These are phyloP conservation scores for Cavia porcellus DNA, from an alignment of 2,113 vertebrate species.

Conservation along the genomic window DNA sequence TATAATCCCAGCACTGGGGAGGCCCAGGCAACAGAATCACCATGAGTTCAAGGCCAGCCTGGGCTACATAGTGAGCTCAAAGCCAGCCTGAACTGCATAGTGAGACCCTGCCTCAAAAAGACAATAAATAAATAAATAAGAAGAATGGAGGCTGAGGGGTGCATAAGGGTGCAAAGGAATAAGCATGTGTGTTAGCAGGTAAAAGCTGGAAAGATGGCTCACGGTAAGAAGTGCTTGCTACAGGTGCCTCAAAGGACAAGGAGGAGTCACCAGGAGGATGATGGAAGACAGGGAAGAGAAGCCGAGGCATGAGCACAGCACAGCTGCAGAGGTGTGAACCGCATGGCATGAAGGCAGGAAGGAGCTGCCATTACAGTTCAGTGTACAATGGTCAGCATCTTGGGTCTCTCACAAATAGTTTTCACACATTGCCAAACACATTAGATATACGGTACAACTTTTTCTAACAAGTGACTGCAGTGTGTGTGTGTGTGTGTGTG, in stretches of 20 bases:
- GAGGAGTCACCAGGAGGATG: neutral
- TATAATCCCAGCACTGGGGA: too few relatives aligned
- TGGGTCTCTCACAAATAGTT: neutral
- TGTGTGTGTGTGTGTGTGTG: neutral
- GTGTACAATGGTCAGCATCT: neutral
- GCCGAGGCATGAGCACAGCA: neutral
- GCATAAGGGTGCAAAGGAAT: neutral
- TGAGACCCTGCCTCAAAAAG: too few relatives aligned
- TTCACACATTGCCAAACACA: neutral
- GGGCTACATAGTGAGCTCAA: too few relatives aligned
- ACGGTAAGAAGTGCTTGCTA: neutral
- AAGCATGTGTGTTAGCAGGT: neutral
- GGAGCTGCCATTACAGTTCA: neutral
- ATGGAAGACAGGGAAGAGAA: neutral
- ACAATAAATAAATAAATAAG: too few relatives aligned
- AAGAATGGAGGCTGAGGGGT: neutral
- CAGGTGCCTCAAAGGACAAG: neutral
- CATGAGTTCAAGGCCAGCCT: too few relatives aligned
- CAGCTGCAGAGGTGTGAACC: neutral
- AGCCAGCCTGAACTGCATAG: too few relatives aligned
- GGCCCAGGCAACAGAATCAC: too few relatives aligned
- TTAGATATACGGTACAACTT: neutral
- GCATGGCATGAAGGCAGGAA: fast-evolving
- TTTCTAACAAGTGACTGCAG: neutral
- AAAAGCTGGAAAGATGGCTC: neutral